A percentile compares a stretch with the other conserved stretches of the same genome.
These are phyloP conservation scores for Odobenus rosmarus DNA, from an alignment of 2,113 vertebrate genomes.

Conservation along the genomic window DNA sequence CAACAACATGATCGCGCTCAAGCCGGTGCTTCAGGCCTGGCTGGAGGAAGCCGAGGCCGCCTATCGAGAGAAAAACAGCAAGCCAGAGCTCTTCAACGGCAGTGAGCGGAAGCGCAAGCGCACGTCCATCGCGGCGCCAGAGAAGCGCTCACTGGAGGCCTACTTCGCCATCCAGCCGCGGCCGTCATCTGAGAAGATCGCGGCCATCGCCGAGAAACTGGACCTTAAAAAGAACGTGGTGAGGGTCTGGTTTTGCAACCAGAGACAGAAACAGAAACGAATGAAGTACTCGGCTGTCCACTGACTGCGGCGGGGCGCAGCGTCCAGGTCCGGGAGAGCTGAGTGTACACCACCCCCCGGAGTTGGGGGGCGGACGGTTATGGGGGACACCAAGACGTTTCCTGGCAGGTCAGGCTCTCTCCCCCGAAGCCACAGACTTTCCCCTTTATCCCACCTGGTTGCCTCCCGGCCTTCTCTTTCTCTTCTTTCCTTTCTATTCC, in stretches of 20 bases:
- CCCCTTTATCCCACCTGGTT: slow-evolving; percentile 18
- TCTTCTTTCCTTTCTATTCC: neutral
- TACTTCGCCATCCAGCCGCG: slow-evolving; percentile 96
- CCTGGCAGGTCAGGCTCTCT: slow-evolving; percentile 68
- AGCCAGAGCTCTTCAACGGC: slow-evolving; percentile 91
- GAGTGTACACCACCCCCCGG: neutral
- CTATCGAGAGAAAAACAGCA: slow-evolving; percentile 90
- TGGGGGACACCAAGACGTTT: slow-evolving; percentile 46
- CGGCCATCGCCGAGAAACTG: slow-evolving; percentile 95
- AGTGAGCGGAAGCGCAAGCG: slow-evolving; percentile 93
- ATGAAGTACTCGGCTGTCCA: slow-evolving; percentile 96
- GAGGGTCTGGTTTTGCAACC: slow-evolving; percentile 97
- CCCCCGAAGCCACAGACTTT: slow-evolving; percentile 45
- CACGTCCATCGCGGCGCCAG: slow-evolving; percentile 95
- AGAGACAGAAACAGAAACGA: slow-evolving; percentile 96
- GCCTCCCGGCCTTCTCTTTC: slow-evolving; percentile 28
- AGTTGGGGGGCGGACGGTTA: neutral
- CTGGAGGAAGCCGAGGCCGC: slow-evolving; percentile 95
- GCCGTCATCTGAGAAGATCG: slow-evolving; percentile 95
- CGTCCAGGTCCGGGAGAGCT: neutral
- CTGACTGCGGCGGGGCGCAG: slow-evolving; percentile 80
- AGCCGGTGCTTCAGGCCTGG: slow-evolving; percentile 95
- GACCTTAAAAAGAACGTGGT: slow-evolving; percentile 97
- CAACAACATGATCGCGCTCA: slow-evolving; percentile 97
- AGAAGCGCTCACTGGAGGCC: slow-evolving; percentile 95